These are phyloP conservation scores for Drosophila ezoana DNA, from an alignment of 2,888 invertebrate species.

Conservation along the genomic window DNA sequence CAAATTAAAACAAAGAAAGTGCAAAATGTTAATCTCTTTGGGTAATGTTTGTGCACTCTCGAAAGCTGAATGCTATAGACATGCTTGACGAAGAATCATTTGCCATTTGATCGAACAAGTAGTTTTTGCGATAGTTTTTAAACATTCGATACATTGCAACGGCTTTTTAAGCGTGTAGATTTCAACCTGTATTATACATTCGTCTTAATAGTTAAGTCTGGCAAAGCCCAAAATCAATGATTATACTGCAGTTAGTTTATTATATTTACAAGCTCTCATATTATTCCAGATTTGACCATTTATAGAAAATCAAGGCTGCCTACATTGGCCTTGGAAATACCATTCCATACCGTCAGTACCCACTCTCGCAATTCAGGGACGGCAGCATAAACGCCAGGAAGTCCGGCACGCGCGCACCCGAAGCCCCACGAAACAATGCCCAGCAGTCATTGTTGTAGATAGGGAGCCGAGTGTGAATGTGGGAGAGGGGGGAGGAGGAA, in stretches of 20 bases:
- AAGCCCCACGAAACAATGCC: no score
- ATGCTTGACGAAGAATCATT: neutral
- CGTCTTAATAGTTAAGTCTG: no score
- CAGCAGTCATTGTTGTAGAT: no score
- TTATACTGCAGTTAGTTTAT: slow-evolving; percentile 2
- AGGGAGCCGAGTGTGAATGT: no score
- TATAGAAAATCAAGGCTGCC: slow-evolving; percentile 64
- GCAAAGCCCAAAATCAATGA: slow-evolving; percentile 5
- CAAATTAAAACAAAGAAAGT: no score
- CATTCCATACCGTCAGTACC: slow-evolving; percentile 56
- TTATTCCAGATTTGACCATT: neutral
- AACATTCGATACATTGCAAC: neutral
- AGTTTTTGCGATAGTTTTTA: neutral
- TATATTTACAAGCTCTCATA: neutral
- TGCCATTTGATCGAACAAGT: neutral
- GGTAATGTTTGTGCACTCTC: neutral
- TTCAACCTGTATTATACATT: neutral
- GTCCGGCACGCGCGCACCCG: slow-evolving; percentile 69
- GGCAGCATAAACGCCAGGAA: slow-evolving; percentile 77
- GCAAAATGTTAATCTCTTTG: no score
- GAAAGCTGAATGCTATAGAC: slow-evolving; percentile 7
- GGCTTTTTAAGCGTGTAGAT: neutral
- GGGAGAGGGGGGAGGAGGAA: no score
- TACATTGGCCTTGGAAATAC: slow-evolving; percentile 21
- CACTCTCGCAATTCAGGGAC: slow-evolving; percentile 66